Base-by-base conservation (phyloP, 2,113 vertebrate genomes). In the Neofelis nebulosa region DNA sequence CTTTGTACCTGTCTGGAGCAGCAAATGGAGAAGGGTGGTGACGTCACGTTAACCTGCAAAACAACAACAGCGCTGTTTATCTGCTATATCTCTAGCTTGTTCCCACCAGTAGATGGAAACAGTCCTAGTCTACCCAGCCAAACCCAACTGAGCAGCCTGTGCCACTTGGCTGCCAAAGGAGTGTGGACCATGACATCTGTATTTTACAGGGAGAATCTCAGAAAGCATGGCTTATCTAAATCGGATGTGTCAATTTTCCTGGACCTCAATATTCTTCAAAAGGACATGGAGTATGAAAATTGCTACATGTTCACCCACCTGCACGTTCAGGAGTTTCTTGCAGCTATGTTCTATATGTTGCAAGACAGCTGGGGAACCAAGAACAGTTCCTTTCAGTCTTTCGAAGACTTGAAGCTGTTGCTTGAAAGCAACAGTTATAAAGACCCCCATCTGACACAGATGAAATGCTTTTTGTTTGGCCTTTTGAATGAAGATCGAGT, bases 271-370 rank as follows among this genome's bases (percentile, higher is more conserved):
- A 76, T 98, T 93, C 97, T 98, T 96, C 97, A 98, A 1, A 94
- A 71, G 90, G 98, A 98, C 29, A 41, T 50, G 13, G 95, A 97
- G 18, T 89, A 91, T 52, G 21, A 98, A 61, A 97, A 97, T 76
- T 97, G 96, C 96, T 98, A 98, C 74, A 84, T 95, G 45, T 98
- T 98, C 80, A 81, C 96, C 63, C 96, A 98, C 61, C 89, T 97
- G 38, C 98, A 97, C 33, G 91, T 99, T 68, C 98, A 98, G 93
- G 98, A 98, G 68, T 98, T 98, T 50, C 98, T 98, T 27, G 98
- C 97, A 0, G 98, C 97, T 7, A 31, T 99, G 68, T 98, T 95
- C 48, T 99, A 98, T 84, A 15, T 98, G 5, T 89, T 98, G 36
- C 83, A 95, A 65, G 92, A 80, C 0, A 80, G 14, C 1, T 81